Evolutionary conservation across 1,140 invertebrate genomes (phyloP).

Genomic region (Cydia splendana): DNA sequence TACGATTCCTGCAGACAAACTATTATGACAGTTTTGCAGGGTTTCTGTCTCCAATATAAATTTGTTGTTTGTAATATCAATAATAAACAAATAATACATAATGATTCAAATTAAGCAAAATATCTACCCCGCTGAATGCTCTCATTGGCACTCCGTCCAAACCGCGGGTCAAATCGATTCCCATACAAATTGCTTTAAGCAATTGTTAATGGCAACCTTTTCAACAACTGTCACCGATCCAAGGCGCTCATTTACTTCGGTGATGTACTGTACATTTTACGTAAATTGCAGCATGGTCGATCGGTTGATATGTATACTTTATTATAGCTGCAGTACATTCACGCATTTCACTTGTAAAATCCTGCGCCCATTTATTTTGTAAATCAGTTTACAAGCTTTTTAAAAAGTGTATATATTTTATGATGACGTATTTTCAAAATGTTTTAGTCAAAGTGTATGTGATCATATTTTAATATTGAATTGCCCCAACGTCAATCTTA

Average conservation of each 20-base stretch:
- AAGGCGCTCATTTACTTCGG: slow-evolving; percentile 9
- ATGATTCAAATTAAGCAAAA: not conserved
- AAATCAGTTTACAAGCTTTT: no score
- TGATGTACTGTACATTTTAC: slow-evolving; percentile 2
- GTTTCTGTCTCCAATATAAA: no score
- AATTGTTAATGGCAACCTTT: slow-evolving; percentile 31
- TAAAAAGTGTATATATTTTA: no score
- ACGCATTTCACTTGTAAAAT: not conserved
- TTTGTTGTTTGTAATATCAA: no score
- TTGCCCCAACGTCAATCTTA: no score
- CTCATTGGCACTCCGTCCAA: not conserved
- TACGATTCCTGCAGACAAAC: no score
- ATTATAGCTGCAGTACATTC: not conserved
- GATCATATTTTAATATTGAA: no score
- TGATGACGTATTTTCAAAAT: no score
- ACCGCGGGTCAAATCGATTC: slow-evolving; percentile 11
- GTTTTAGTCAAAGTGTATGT: no score
- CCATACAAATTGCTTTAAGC: slow-evolving; percentile 20
- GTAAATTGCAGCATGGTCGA: not conserved
- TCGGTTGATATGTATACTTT: not conserved
- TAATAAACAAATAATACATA: no score
- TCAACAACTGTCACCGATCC: slow-evolving; percentile 24
- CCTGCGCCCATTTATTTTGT: not conserved
- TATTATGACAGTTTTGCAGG: no score
- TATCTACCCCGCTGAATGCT: not conserved